These are phyloP conservation scores for Oreortyx pictus DNA, from an alignment of 2,797 vertebrate species.

Conservation along the genomic window DNA sequence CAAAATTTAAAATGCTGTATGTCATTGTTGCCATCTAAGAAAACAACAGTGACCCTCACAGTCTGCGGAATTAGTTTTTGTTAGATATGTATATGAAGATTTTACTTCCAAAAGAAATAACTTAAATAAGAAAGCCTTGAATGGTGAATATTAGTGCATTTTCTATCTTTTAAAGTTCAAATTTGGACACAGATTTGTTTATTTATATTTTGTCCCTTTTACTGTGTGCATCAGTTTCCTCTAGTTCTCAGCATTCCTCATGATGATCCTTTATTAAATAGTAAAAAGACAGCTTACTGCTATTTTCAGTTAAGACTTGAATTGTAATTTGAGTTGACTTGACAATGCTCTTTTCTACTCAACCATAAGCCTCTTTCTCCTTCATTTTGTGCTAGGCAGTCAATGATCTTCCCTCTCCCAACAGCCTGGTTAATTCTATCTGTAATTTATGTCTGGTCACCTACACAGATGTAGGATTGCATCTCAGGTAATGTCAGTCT, in stretches of 20 bases:
- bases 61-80: background rate
- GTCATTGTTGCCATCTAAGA: background rate
- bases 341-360: background rate
- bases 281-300: background rate
- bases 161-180: background rate
- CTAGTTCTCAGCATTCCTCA: background rate
- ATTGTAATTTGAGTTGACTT: background rate
- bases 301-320: conserved; percentile 1
- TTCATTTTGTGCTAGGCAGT: background rate
- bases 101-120: background rate
- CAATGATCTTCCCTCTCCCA: background rate
- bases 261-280: background rate
- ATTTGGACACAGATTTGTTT: background rate
- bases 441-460: background rate
- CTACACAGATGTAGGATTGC: background rate
- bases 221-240: background rate
- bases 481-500: background rate
- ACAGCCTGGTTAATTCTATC: background rate
- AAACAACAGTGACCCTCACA: background rate
- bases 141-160: background rate
- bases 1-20: background rate
- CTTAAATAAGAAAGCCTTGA: background rate
- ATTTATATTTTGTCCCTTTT: background rate
- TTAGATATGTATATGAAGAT: background rate
- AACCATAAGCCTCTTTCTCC: background rate